phyloP scores from a whole-genome alignment of 2,113 vertebrate species.

The Motacilla alba region DNA sequence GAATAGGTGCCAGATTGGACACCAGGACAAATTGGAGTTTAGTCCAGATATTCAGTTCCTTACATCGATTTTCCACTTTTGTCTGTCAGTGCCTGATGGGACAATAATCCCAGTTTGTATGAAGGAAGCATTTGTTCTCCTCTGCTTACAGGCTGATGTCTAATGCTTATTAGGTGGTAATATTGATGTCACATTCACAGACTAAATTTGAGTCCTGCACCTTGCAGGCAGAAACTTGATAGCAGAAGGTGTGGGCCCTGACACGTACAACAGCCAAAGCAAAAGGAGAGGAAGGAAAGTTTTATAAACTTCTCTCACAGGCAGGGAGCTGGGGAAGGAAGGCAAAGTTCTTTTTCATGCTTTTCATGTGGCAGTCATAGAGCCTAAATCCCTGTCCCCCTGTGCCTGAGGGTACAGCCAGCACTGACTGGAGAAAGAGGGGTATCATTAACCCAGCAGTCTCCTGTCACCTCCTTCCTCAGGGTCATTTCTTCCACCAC shows the following conservation, averaged over 20 bases:
- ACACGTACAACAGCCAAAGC: neutral
- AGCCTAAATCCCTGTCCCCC: neutral
- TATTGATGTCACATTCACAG: neutral
- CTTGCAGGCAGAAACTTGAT: neutral
- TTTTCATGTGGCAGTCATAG: neutral
- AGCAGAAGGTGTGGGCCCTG: neutral
- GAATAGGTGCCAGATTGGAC: constrained; percentile 5
- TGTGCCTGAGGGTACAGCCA: neutral
- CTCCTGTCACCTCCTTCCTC: neutral
- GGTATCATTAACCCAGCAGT: neutral
- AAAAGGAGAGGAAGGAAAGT: neutral
- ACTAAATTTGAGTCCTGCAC: neutral
- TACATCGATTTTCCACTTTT: constrained; percentile 5
- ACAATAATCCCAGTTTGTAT: neutral
- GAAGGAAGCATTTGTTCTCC: neutral
- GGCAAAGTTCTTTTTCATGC: neutral
- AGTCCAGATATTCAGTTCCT: constrained; percentile 12
- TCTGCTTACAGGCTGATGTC: neutral
- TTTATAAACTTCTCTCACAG: neutral
- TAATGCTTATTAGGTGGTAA: neutral
- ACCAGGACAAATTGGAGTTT: constrained; percentile 26
- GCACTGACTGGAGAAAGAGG: neutral
- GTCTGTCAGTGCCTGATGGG: neutral
- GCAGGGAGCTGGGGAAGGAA: neutral
- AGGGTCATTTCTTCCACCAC: neutral